phyloP scores from a whole-genome alignment of 2,113 vertebrate genomes.

The Catharus fuscescens region DNA sequence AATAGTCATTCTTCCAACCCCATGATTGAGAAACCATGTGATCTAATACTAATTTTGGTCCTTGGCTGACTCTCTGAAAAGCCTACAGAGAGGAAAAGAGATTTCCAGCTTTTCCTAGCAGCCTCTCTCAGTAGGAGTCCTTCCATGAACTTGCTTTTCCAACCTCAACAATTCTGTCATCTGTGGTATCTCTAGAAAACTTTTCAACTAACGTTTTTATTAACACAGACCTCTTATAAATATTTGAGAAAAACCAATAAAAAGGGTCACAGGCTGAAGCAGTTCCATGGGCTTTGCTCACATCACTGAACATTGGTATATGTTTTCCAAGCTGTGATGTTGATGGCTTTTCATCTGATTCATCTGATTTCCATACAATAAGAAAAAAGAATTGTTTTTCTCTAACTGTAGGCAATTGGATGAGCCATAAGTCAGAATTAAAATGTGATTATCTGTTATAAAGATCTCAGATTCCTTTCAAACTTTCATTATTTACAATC shows the following conservation, averaged over 20 bases:
- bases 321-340: slow-evolving; percentile 38
- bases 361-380: slow-evolving; percentile 60
- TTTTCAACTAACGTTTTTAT: neutral
- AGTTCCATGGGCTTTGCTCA: slow-evolving; percentile 26
- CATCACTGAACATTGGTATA: slow-evolving; percentile 15
- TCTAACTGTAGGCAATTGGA: slow-evolving; percentile 56
- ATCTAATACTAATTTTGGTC: slow-evolving; percentile 26
- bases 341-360: slow-evolving; percentile 53
- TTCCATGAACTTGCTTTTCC: slow-evolving; percentile 18
- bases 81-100: slow-evolving; percentile 11
- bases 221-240: neutral
- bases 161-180: neutral
- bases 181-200: neutral
- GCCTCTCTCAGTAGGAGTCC: neutral
- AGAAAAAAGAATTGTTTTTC: slow-evolving; percentile 54
- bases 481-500: slow-evolving; percentile 65
- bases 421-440: slow-evolving; percentile 69
- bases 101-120: slow-evolving; percentile 12
- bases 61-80: slow-evolving; percentile 23
- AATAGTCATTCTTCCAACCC: neutral
- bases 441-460: slow-evolving; percentile 65
- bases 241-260: neutral
- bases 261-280: neutral
- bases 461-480: slow-evolving; percentile 57
- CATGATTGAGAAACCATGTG: neutral